These are phyloP conservation scores for Triplophysa yarkandensis DNA, from an alignment of 2,797 vertebrate species.

Conservation along the genomic window DNA sequence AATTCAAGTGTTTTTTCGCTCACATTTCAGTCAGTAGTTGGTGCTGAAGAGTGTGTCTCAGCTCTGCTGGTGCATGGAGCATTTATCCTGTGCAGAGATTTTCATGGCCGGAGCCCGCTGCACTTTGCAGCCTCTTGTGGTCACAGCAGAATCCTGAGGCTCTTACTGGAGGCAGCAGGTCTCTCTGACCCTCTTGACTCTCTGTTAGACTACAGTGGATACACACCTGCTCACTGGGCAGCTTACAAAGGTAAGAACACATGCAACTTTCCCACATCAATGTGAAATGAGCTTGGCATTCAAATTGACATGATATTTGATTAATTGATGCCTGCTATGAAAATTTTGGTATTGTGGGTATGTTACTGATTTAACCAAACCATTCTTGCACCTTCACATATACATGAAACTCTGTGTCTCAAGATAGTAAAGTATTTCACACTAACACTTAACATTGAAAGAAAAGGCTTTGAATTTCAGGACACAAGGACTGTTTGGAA, in stretches of 20 bases:
- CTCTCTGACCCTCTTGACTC: constrained; percentile 88
- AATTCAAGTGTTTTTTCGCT: no score
- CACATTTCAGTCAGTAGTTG: constrained; percentile 82
- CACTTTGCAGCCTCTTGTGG: constrained; percentile 93
- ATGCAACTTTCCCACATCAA: not conserved
- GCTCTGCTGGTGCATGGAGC: constrained; percentile 93
- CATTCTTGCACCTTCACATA: no score
- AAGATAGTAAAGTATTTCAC: no score
- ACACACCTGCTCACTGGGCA: constrained; percentile 96
- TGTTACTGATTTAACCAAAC: no score
- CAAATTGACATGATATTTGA: no score
- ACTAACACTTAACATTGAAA: not conserved
- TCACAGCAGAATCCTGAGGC: constrained; percentile 83
- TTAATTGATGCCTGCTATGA: no score
- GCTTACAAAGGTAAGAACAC: constrained; percentile 87
- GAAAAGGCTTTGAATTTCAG: constrained; percentile 66
- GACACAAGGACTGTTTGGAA: constrained; percentile 99
- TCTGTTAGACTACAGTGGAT: constrained; percentile 92
- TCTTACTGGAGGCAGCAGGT: constrained; percentile 85
- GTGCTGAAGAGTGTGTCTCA: constrained; percentile 89
- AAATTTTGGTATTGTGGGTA: no score
- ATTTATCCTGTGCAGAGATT: constrained; percentile 89
- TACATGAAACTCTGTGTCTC: no score
- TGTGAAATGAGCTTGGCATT: no score
- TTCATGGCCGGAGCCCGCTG: constrained; percentile 89